Base-by-base conservation (phyloP, 2,888 invertebrate genomes). In the Liodrosophila aerea region DNA sequence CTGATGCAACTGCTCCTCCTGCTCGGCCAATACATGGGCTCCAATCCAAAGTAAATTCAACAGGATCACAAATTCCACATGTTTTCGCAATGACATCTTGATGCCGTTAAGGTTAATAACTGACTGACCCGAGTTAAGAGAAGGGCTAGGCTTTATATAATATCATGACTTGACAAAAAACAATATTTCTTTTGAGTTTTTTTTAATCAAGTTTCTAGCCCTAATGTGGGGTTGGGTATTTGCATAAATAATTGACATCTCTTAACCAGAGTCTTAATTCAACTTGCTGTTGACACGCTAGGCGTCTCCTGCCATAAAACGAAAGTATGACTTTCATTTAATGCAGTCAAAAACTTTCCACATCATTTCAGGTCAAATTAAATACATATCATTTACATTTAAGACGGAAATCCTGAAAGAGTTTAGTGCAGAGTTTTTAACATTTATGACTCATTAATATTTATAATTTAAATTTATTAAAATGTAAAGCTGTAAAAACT, bases 81-180 rank as follows among this genome's bases (percentile, higher is more conserved):
- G 13, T 9, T 8, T 11, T 41, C 8, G 22, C 11, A 33, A 9
- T 9, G 11, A 8, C 40, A 41, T 41, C 27, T 41, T 22, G n/a
- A 22, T 11, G 11, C 40, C 40, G 22, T 45, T 46, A 31, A 39
- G 30, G 11, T 34, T 13, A 12, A 12, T 34, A 16, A 41, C 40
- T 49, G 29, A 56, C 56, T 56, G 49, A 56, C 40, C 49, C 49
- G 49, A 56, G 40, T 16, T 40, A 11, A 34, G 29, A 27, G n/a
- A 27, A 12, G 18, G 4, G 12, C 7, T 7, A 33, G 27, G 5
- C 40, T 30, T 56, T 56, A 43, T 56, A 56, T 56, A 56, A 56
- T 27, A 34, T 41, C 31, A 15, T 13, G 33, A 12, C 4, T 29
- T 49, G 33, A 56, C 49, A n/a, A n/a, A n/a, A n/a, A n/a, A n/a